These are phyloP conservation scores for Sericinus montela DNA, from an alignment of 2,888 invertebrate genomes.

Conservation along the genomic window DNA sequence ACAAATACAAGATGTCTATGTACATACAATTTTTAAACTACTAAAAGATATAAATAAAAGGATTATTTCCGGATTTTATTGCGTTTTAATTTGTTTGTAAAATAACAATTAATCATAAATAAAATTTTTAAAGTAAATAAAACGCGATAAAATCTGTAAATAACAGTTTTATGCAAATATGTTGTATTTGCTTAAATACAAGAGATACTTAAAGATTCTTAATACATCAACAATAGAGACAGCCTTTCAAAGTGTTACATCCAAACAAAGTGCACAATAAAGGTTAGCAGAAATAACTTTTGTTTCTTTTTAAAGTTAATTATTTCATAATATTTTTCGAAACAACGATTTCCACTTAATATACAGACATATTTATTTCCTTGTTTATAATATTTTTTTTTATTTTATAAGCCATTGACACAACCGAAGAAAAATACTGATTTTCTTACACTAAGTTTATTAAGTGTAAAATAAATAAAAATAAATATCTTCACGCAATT, in stretches of 20 bases:
- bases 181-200: no score
- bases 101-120: no score
- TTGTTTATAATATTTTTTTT: not conserved
- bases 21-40: constrained; percentile 22
- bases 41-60: no score
- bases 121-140: no score
- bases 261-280: constrained; percentile 48
- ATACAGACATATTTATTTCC: constrained; percentile 24
- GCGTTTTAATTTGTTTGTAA: no score
- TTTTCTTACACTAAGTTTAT: not conserved
- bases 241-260: constrained; percentile 47
- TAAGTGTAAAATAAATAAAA: no score
- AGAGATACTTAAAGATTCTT: no score
- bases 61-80: no score
- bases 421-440: constrained; percentile 20
- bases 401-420: constrained; percentile 21
- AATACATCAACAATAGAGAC: constrained; percentile 33
- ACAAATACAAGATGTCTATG: constrained; percentile 25
- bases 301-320: constrained; percentile 28
- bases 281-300: constrained; percentile 33
- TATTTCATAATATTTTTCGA: constrained; percentile 29
- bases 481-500: no score
- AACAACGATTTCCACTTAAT: constrained; percentile 31
- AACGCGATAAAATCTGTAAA: no score
- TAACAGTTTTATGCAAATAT: no score